Evolutionary conservation across 2,888 invertebrate genomes (phyloP).

Genomic region (Ophion slaviceki): DNA sequence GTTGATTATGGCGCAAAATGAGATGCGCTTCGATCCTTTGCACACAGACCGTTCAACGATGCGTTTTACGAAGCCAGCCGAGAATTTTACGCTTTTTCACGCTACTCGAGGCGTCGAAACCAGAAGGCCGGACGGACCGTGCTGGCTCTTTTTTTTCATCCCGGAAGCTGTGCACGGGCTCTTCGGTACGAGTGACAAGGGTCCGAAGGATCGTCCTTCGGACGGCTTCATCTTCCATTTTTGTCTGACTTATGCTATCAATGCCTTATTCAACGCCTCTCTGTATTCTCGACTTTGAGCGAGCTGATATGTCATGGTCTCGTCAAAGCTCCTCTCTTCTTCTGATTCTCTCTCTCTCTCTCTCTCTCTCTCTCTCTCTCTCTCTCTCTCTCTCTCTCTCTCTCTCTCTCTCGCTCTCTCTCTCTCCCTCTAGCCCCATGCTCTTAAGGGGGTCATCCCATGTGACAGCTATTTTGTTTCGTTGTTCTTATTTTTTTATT

Average conservation of each 20-base stretch:
- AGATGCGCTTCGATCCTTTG: constrained; percentile 33
- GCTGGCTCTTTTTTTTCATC: constrained; percentile 3
- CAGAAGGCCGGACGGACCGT: not conserved
- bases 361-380: too few relatives aligned
- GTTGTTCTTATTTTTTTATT: too few relatives aligned
- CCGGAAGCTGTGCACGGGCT: constrained; percentile 29
- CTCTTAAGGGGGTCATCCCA: too few relatives aligned
- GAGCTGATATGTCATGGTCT: constrained; percentile 28
- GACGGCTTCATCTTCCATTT: constrained; percentile 82
- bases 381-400: too few relatives aligned
- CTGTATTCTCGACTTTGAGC: constrained; percentile 41
- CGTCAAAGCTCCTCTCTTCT: not conserved
- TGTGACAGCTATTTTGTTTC: too few relatives aligned
- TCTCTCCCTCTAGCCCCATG: too few relatives aligned
- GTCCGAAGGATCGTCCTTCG: constrained; percentile 67
- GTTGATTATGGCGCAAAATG: constrained; percentile 59
- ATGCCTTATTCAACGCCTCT: constrained; percentile 15
- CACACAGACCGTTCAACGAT: constrained; percentile 17
- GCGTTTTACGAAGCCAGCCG: not conserved
- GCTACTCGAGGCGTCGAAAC: constrained; percentile 59
- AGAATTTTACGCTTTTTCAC: constrained; percentile 46
- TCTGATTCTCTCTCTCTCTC: too few relatives aligned
- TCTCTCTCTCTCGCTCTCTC: too few relatives aligned
- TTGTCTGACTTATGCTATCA: constrained; percentile 81
- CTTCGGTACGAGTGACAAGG: constrained; percentile 67